Percentiles rank a stretch among this genome's conserved stretches.
phyloP scores from a whole-genome alignment of 30 jellyfish, hydroid and myxozoan species.

The Morbakka virulenta region DNA sequence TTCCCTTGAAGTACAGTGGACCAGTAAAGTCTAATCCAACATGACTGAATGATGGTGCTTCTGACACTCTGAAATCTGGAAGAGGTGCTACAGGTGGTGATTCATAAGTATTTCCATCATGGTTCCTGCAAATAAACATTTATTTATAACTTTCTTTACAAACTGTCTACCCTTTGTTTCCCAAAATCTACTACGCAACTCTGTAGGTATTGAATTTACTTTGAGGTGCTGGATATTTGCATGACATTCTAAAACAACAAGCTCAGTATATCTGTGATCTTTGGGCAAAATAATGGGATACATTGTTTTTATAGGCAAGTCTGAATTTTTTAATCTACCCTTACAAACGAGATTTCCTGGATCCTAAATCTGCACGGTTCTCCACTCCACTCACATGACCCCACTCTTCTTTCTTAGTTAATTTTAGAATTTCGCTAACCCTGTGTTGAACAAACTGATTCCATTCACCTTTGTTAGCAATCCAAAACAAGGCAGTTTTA shows the following conservation, averaged over 20 bases:
- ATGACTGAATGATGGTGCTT: constrained; percentile 1
- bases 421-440: constrained; percentile 24
- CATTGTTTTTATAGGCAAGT: not conserved
- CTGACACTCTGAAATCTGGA: constrained; percentile 23
- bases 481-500: constrained; percentile 38
- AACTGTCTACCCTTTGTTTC: constrained; percentile 33
- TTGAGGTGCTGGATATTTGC: not conserved
- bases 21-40: constrained; percentile 39
- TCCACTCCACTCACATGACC: constrained; percentile 14
- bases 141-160: not conserved
- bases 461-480: constrained; percentile 25
- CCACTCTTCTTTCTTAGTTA: too few species aligned
- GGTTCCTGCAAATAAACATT: constrained; percentile 10
- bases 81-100: constrained; percentile 16
- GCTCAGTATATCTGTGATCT: not conserved
- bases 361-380: constrained; percentile 56
- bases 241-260: not conserved
- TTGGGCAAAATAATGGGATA: not conserved
- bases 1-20: constrained; percentile 12
- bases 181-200: constrained; percentile 18
- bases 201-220: constrained; percentile 15
- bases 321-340: too few species aligned
- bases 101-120: constrained; percentile 14
- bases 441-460: constrained; percentile 32
- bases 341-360: too few species aligned